Evolutionary conservation across 2,113 vertebrate genomes (phyloP), one percentile per base, ranked within the genome.

Genomic region (Paracanthobrama guichenoti): DNA sequence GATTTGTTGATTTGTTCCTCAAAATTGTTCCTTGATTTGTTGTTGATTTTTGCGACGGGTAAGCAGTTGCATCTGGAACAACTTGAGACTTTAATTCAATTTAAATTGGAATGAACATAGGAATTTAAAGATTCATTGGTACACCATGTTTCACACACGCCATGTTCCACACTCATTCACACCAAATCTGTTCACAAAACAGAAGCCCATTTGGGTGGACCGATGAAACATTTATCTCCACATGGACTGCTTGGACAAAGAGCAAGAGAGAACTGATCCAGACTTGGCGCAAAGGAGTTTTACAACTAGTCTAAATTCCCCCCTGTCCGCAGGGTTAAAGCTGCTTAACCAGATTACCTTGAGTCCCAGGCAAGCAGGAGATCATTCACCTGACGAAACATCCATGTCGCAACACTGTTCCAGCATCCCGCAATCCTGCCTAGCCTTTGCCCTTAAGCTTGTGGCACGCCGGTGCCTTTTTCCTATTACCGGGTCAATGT

Each of bases 311-410:
- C 86, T 91, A 90, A 91, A 92, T 90, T 91, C 91, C 90, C 90
- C 87, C 86, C 85, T 39, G 76, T 92, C 48, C 92, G 93, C 91
- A 89, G 90, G 90, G 91, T 91, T 88, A 92, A 94, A 93, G 93
- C 93, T 92, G 89, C 92, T 94, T 94, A 93, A 88, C 82, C 89
- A 91, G 92, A 93, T 94, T 93, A 93, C 92, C 91, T 89, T 83
- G 87, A 90, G 90, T 90, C 92, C 82, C 86, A 90, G 86, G 84
- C 89, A 91, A 92, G 91, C 91, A 84, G 31, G 81, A 89, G 90
- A 91, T 91, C 90, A 89, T 89, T 81, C 90, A 93, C 93, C 92
- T 93, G 92, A 94, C 87, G 91, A 92, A 88, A 89, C 86, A 77
- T 22, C 50, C 50, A 79, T 93, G 93, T 93, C 87, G 91, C 91